Conservation (phyloP, 2,797 vertebrate genomes). For the Chelon auratus region DNA sequence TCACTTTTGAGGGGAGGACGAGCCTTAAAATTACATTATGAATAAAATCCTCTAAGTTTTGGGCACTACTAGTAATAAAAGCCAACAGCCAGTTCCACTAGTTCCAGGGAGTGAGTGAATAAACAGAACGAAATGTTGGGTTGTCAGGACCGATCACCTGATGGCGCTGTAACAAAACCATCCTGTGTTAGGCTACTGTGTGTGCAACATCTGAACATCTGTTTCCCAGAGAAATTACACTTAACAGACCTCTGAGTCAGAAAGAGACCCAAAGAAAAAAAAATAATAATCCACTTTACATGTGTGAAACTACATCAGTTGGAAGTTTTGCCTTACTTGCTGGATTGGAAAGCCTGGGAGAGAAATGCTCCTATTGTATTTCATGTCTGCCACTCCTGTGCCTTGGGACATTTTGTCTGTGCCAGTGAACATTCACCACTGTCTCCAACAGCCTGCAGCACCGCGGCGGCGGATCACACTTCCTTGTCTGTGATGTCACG, state of each 20-base stretch:
- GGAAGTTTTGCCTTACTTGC: conserved; percentile 8
- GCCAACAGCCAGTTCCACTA: conserved; percentile 10
- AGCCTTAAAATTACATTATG: not conserved
- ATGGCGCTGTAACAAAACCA: conserved; percentile 79
- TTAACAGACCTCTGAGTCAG: conserved; percentile 25
- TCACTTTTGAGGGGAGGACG: not conserved
- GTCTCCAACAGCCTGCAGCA: conserved; percentile 59
- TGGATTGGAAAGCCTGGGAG: not conserved
- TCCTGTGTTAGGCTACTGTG: not conserved
- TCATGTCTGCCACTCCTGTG: conserved; percentile 54
- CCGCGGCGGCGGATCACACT: conserved; percentile 41
- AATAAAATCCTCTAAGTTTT: conserved; percentile 13
- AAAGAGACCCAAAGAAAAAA: not conserved
- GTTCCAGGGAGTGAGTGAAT: conserved; percentile 28
- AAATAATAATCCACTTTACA: not conserved
- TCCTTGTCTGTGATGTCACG: conserved; percentile 62
- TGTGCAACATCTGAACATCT: conserved; percentile 26
- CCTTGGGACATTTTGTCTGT: conserved; percentile 47
- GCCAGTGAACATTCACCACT: conserved; percentile 53
- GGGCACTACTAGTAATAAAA: conserved; percentile 25
- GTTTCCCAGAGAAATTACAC: conserved; percentile 22
- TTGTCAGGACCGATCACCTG: conserved; percentile 68
- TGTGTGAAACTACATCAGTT: not conserved
- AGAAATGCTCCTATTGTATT: conserved; percentile 34
- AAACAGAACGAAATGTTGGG: conserved; percentile 34